Evolutionary conservation across 2,113 vertebrate species (phyloP), one percentile per base, ranked within the genome.

Genomic region (Rallus limicola): DNA sequence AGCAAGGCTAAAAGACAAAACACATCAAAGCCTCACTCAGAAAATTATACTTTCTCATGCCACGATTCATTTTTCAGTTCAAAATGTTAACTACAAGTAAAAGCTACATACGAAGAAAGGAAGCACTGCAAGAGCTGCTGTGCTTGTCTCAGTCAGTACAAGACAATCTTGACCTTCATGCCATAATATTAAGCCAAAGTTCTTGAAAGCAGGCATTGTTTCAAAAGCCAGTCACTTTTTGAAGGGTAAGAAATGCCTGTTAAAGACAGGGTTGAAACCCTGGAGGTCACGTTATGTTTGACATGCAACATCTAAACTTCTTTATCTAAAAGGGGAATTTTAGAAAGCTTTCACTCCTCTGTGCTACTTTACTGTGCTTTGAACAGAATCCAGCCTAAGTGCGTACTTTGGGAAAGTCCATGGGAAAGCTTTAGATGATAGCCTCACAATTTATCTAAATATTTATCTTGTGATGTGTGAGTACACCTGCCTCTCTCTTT

Each of bases 131-230:
- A 86, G 91, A 76, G 40, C 88, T 71, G 65, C 83, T 88, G 70
- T 68, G 70, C 58, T 82, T 5, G 50, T 82, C 69, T 94, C 74
- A 50, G 72, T 93, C 65, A 59, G 80, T 63, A 81, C 65, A 84
- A 82, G 77, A 87, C 13, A 84, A 69, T 76, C 70, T 79, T 87
- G 90, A 95, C 93, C 92, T 92, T 89, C 83, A 44, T 53, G 55
- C 28, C 56, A 68, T 15, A 76, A 89, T 15, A 92, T 42, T 84
- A 93, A 94, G 65, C 40, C 7, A 9, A 84, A 95, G 53, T 79
- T 90, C 74, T 69, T 90, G 67, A 96, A 95, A 93, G 46, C 4
- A 77, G 55, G 56, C 55, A 91, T 96, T 94, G 86, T 96, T 95
- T 97, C 93, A 95, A 85, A 96, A 85, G 81, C 70, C 60, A 79